Base-by-base conservation (phyloP, 2,888 invertebrate genomes). In the Tipula unca region DNA sequence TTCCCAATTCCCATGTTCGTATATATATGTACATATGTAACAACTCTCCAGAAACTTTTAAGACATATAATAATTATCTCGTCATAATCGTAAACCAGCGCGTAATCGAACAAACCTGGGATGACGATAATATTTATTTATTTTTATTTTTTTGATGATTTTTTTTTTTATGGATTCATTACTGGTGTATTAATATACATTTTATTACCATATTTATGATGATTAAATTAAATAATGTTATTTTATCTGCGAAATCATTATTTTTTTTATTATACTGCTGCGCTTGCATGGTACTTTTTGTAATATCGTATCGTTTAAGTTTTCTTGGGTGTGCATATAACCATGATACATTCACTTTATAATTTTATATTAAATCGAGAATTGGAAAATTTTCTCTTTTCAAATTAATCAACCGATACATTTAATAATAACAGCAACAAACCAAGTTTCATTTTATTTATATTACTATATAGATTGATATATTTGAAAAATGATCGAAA, bases 171-270 rank as follows among this genome's bases (percentile, higher is more conserved):
- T 69, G 48, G 13, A 69, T 25, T 69, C 69, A 69, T 69, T 69
- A 69, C 69, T 25, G 48, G 48, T 17, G 48, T 48, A 17, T 48
- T 48, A 48, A 48, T 48, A 25, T 69, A 69, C 69, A 48, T 69
- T 69, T 69, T 69, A 69, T 25, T 69, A 69, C 69, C 10, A 10
- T 69, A 69, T 69, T 25, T 69, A 69, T 69, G 20, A 69, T 69
- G 69, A 69, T 69, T 69, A 69, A 69, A 69, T 69, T 69, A 69
- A 69, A 69, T 69, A 69, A 69, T 69, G 69, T 25, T 69, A 69
- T 69, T 69, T 69, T 48, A 39, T 48, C 48, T 48, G 48, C n/a
- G n/a, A 48, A 48, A 42, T 42, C n/a, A 3, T 42, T 42, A 25
- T 25, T 25, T 69, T 69, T 69, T 25, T 48, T 48, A 39, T 10